Evolutionary conservation across 1,140 invertebrate species (phyloP), one percentile per base, ranked within the genome.

Genomic region (Diorhabda elongata): DNA sequence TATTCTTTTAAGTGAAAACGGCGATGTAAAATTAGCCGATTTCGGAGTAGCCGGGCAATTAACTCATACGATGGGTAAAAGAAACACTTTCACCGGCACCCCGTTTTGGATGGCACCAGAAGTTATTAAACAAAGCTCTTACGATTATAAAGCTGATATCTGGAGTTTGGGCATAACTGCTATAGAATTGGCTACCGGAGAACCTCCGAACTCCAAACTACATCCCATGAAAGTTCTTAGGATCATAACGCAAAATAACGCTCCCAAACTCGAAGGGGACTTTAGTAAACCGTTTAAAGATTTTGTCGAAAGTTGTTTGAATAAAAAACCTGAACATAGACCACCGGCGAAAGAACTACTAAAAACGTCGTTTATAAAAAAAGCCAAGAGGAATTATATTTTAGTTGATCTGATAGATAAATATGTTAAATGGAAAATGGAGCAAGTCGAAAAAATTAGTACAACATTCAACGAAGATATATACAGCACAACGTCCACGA

Each of bases 41-140:
- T 90, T 90, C 72, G 85, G 94, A 6, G 94, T 97, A n/a, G 95
- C 95, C 64, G 97, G 97, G 58, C 97, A 99, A 82, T 84, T 99
- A 71, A 99, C 97, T 5, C 98, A 98, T 81, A 99, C 98, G n/a
- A 99, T 96, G 26, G 97, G 94, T 80, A 99, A 99, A 84, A 87
- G 98, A 60, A 97, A 98, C 82, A 99, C 98, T 52, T 99, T 99
- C 84, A 98, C 99, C 52, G 98, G 98, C 9, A 98, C 97, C 9
- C 97, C 97, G 41, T 99, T 98, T 84, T 99, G 97, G 98, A 99
- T 99, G 98, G 97, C 98, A 58, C 97, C 97, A 1, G 97, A 98
- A 86, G 97, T 99, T 63, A 99, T 99, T 75, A 98, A 98, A 83
- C 97, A 99, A 82, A 97, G 96, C 57, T 95, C 95, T 69, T 99